Base-by-base conservation (phyloP, 2,113 vertebrate genomes). In the Trematocara nigrifrons region DNA sequence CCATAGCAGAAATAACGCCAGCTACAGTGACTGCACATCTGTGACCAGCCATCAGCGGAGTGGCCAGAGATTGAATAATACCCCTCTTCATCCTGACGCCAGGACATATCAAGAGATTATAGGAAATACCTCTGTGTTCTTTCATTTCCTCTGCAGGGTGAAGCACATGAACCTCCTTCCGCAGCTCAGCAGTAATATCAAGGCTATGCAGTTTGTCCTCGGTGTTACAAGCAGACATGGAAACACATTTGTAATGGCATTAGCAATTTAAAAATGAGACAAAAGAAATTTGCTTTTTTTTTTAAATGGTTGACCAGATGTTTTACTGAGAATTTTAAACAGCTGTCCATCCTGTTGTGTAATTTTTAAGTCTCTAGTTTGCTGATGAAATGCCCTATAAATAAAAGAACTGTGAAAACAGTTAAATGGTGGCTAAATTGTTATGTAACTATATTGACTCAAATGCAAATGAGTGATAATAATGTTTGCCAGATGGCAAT, bases 81-180 rank as follows among this genome's bases (percentile, higher is more conserved):
- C 7, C 26, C 51, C 79, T 82, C 79, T 47, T 18, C 71, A 51
- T 71, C 13, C 42, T 89, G 88, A 89, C 79, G 76, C 90, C 80
- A 80, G 16, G 11, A 74, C 49, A 56, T 40, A 52, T 82, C 61
- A 81, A 15, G 29, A 79, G 86, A 90, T 87, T 83, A 81, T 2
- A 85, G 89, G 79, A 90, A 86, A 84, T 77, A 81, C 59, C 76
- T 77, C 22, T 2, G 80, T 80, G 86, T 81, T 87, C 33, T 86
- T 90, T 92, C 81, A 91, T 92, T 89, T 94, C 90, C 93, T 86
- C 66, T 84, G 57, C 82, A 52, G 84, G 6, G 82, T 87, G 5
- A 26, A 53, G 47, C 79, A 26, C 86, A 61, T 4, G 38, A 77
- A 87, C 84, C 42, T 89, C 66, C 82, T 80, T 77, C 69, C 3